Conservation (phyloP, 2,797 vertebrate species). For the Mus spretus region DNA sequence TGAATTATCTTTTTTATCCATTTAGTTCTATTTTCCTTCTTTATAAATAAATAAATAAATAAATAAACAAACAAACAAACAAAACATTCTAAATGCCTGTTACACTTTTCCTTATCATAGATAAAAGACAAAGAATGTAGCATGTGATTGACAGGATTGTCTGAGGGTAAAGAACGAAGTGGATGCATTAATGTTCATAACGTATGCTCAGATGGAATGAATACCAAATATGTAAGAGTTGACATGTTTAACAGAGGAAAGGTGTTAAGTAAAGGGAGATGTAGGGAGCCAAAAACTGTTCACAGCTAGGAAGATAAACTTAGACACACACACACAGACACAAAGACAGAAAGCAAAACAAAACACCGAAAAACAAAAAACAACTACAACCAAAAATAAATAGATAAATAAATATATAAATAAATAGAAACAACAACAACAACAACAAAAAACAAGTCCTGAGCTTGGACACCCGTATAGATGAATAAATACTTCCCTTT, state of each 20-base stretch:
- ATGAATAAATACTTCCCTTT: background rate
- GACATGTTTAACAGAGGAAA: background rate
- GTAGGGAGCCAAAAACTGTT: background rate
- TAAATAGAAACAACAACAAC: too few species aligned
- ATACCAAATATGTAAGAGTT: background rate
- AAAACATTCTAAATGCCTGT: background rate
- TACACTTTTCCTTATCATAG: background rate
- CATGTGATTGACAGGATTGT: background rate
- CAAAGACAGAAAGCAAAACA: too few species aligned
- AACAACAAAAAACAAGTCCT: background rate
- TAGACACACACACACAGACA: too few species aligned
- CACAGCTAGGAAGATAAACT: too few species aligned
- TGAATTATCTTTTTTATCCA: background rate
- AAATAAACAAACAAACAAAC: background rate
- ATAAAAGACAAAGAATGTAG: slow-evolving; percentile 2
- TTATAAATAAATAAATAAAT: background rate
- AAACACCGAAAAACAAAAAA: background rate
- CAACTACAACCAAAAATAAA: too few species aligned
- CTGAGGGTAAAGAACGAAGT: background rate
- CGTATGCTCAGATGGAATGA: background rate
- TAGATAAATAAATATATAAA: too few species aligned
- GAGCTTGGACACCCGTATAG: background rate
- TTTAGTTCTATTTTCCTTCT: background rate
- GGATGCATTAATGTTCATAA: background rate
- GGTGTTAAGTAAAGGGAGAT: too few species aligned